These are phyloP conservation scores for Crypturellus tataupa DNA, from an alignment of 2,797 vertebrate genomes.

Conservation along the genomic window DNA sequence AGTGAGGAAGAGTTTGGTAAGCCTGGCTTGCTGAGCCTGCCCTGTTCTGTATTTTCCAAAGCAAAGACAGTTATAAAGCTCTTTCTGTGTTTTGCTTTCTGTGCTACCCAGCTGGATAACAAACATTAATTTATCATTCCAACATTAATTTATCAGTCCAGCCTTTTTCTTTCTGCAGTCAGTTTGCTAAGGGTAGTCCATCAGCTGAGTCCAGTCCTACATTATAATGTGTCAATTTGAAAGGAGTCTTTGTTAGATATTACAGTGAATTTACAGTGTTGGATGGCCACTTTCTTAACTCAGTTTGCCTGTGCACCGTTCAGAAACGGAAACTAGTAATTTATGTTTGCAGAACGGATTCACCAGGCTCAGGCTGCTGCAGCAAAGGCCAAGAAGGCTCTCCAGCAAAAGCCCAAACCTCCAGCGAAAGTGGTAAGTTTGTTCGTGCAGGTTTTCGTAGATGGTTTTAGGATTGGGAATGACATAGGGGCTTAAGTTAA, in stretches of 20 bases:
- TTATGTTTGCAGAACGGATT: constrained; percentile 88
- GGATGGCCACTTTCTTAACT: background rate
- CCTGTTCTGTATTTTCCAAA: background rate
- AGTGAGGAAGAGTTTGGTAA: constrained; percentile 98
- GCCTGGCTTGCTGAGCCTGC: background rate
- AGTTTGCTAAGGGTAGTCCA: background rate
- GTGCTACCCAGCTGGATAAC: background rate
- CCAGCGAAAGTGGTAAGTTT: constrained; percentile 90
- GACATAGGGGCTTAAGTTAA: background rate
- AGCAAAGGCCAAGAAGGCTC: constrained; percentile 96
- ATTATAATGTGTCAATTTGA: background rate
- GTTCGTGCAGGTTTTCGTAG: background rate
- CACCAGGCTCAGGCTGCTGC: constrained; percentile 98
- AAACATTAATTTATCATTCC: background rate
- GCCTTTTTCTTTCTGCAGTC: background rate
- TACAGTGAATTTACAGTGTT: background rate
- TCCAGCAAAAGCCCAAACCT: constrained; percentile 97
- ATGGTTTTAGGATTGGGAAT: background rate
- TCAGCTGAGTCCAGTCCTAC: background rate
- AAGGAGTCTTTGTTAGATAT: background rate
- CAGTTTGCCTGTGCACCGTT: background rate
- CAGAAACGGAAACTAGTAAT: background rate
- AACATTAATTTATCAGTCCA: background rate
- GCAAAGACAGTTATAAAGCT: background rate
- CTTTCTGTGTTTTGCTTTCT: background rate